Percentiles rank a stretch among this genome's conserved stretches.
These are phyloP conservation scores for Thalassarche chlororhynchos DNA, from an alignment of 2,113 vertebrate species.

Conservation along the genomic window DNA sequence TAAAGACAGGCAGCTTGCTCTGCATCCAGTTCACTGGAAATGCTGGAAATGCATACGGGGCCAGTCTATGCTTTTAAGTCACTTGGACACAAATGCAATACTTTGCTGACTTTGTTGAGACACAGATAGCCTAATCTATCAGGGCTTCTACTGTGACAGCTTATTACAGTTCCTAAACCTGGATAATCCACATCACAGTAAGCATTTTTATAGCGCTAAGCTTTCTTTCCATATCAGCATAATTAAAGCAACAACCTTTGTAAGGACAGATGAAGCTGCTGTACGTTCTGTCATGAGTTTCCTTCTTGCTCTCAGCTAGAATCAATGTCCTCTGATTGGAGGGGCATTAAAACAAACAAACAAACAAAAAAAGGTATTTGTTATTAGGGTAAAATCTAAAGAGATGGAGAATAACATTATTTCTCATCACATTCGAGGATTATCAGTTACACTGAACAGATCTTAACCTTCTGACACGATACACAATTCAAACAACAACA, in stretches of 20 bases:
- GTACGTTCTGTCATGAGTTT: not conserved
- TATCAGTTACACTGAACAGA: not conserved
- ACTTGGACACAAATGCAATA: not conserved
- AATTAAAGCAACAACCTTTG: not conserved
- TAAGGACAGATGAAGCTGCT: not conserved
- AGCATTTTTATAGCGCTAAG: slow-evolving; percentile 29
- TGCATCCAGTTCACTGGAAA: not conserved
- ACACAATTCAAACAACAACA: not conserved
- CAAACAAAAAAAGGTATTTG: not conserved
- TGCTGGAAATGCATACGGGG: not conserved
- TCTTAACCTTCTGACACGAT: not conserved
- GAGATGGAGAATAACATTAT: not conserved
- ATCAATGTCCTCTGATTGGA: not conserved
- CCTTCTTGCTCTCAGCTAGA: not conserved
- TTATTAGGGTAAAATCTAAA: not conserved
- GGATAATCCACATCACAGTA: slow-evolving; percentile 4
- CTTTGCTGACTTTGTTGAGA: not conserved
- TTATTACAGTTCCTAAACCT: slow-evolving; percentile 29
- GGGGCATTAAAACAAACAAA: not conserved
- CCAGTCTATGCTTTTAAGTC: not conserved
- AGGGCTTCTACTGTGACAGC: not conserved
- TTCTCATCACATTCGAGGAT: not conserved
- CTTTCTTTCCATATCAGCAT: not conserved
- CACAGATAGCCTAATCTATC: not conserved
- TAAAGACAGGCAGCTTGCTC: not conserved